Evolutionary conservation across 2,888 invertebrate species (phyloP), one percentile per base, ranked within the genome.

Genomic region (Volucella zonaria): DNA sequence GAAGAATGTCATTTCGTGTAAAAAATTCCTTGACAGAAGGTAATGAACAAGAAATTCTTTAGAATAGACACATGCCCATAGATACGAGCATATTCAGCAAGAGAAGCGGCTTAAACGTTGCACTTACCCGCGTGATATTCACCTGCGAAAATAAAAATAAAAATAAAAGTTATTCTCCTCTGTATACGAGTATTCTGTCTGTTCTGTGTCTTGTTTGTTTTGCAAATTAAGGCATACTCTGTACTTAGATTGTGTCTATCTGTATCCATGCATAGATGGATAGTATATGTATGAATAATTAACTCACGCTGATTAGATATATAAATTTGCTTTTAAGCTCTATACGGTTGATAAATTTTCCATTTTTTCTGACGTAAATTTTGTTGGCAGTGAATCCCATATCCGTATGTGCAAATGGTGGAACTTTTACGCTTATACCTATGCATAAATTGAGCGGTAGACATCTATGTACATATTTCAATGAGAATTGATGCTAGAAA

Each of bases 171-270:
- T 31, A 31, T 31, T 6, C 6, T 6, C 31, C 6, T 6, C 31
- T 31, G 6, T 6, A 18, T 42, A n/a, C n/a, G n/a, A n/a, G n/a
- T n/a, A 42, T 18, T 23, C 18, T 23, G 18, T 23, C 18, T 23
- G n/a, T 14, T 14, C 51, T 38, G 14, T 58, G 58, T 68, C n/a
- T 38, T 52, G 59, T 61, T 61, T 71, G 31, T 59, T 71, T 71
- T 59, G 11, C 11, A n/a, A 47, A 66, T n/a, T 23, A 18, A 56
- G 31, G 6, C 47, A 58, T 47, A 59, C n/a, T 23, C 23, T 18
- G 45, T 45, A 45, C 23, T 45, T 11, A 31, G 45, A 23, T 9
- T 59, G 12, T 54, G 31, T 31, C 1, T 31, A 31, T 31, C 0
- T 31, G 4, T 31, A 31, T 31, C 31, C 2, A 31, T 31, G 31